A percentile compares a stretch with the other conserved stretches of the same genome.
phyloP scores from a whole-genome alignment of 1,140 invertebrate genomes.

The Aphelenchoides avenae region DNA sequence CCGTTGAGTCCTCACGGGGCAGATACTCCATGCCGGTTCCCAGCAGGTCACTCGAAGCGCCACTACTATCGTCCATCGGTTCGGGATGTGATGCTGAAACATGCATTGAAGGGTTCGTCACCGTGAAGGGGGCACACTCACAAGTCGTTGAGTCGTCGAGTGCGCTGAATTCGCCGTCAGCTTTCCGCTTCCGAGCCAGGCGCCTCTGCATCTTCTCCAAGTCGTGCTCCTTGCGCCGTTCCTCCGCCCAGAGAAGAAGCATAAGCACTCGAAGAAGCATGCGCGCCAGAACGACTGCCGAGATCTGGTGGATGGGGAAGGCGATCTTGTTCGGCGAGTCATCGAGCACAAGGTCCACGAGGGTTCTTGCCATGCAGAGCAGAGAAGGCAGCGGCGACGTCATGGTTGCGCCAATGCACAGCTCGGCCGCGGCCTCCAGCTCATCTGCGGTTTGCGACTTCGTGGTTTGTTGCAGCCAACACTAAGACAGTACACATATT shows the following conservation, averaged over 20 bases:
- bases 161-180: constrained; percentile 2
- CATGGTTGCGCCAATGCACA: constrained; percentile 35
- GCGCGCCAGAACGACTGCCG: constrained; percentile 31
- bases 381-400: constrained; percentile 32
- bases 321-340: constrained; percentile 7
- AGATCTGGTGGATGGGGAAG: constrained; percentile 8
- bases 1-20: too few relatives aligned
- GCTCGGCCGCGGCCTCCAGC: constrained; percentile 31
- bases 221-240: constrained; percentile 12
- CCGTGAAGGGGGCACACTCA: too few relatives aligned
- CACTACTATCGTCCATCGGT: too few relatives aligned
- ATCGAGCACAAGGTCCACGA: constrained; percentile 4
- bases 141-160: constrained; percentile 1
- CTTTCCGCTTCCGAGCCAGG: constrained; percentile 14
- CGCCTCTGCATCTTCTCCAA: constrained; percentile 8
- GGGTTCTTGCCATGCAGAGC: constrained; percentile 21
- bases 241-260: constrained; percentile 32
- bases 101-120: too few relatives aligned
- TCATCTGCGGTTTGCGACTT: constrained; percentile 26
- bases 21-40: too few relatives aligned
- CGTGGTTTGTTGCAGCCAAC: constrained; percentile 39
- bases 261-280: constrained; percentile 37
- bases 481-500: constrained; percentile 15
- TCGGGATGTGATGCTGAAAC: too few relatives aligned
- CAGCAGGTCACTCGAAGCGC: too few relatives aligned